Evolutionary conservation across 2,113 vertebrate species (phyloP).

Genomic region (Brachypteracias leptosomus): DNA sequence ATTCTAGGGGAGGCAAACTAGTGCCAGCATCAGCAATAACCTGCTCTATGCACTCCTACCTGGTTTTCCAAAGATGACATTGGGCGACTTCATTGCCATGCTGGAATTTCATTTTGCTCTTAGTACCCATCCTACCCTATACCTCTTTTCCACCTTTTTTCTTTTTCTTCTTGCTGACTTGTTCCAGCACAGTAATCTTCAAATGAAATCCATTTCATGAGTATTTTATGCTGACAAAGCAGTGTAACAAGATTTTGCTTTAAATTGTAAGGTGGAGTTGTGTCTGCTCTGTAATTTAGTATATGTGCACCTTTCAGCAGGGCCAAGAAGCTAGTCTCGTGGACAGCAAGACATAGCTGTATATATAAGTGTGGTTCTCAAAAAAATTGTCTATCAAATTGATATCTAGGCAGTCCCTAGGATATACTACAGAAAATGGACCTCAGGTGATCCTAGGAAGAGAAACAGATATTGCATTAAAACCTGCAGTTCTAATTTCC

Average conservation of each 20-base stretch:
- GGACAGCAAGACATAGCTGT: neutral
- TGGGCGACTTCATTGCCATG: neutral
- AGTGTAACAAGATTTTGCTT: neutral
- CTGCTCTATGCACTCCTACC: neutral
- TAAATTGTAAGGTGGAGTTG: neutral
- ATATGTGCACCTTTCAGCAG: neutral
- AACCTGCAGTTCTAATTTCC: neutral
- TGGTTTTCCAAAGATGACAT: neutral
- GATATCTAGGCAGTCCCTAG: neutral
- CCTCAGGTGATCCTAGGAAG: neutral
- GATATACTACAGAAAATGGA: neutral
- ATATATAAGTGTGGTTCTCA: neutral
- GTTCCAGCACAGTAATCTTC: neutral
- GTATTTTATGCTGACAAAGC: neutral
- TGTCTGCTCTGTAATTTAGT: neutral
- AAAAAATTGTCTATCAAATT: neutral
- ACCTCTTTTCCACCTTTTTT: neutral
- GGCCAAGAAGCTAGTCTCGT: neutral
- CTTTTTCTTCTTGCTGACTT: neutral
- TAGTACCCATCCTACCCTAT: neutral
- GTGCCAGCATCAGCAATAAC: neutral
- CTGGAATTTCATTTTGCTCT: neutral
- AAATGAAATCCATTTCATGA: neutral
- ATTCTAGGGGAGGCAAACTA: neutral
- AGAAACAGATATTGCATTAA: neutral